Evolutionary conservation across 2,797 vertebrate genomes (phyloP).

Genomic region (Enteromius viviparus): DNA sequence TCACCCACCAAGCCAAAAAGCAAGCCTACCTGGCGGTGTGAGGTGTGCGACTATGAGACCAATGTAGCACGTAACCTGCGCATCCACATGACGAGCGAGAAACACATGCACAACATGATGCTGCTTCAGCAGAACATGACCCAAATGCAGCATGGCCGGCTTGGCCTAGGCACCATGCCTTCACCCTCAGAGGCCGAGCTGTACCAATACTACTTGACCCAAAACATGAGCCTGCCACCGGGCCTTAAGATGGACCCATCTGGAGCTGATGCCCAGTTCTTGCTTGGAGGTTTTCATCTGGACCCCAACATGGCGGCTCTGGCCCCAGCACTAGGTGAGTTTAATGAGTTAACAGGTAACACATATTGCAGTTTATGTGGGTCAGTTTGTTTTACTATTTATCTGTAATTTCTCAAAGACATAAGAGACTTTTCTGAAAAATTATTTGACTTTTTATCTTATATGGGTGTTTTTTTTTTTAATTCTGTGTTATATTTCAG

Average conservation of each 20-base stretch:
- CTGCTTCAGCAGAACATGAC: constrained; percentile 98
- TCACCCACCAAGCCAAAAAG: constrained; percentile 98
- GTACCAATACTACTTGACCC: constrained; percentile 98
- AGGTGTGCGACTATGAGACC: constrained; percentile 99
- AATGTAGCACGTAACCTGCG: constrained; percentile 97
- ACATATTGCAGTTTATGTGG: not conserved
- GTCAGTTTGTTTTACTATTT: not conserved
- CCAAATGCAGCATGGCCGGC: constrained; percentile 91
- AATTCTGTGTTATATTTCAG: not conserved
- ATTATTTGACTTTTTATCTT: not conserved
- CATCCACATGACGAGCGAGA: constrained; percentile 99
- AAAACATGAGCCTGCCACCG: constrained; percentile 95
- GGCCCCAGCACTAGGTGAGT: constrained; percentile 91
- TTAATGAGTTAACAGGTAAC: constrained; percentile 36
- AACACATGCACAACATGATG: constrained; percentile 99
- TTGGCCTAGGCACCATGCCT: constrained; percentile 91
- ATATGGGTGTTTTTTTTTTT: not conserved
- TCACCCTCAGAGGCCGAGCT: constrained; percentile 96
- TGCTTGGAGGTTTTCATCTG: constrained; percentile 94
- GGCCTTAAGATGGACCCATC: constrained; percentile 91
- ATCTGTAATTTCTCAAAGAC: not conserved
- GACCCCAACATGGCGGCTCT: constrained; percentile 90
- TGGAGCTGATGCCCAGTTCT: constrained; percentile 88
- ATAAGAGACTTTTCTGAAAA: not conserved
- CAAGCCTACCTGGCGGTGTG: constrained; percentile 98